Conservation (phyloP, 2,113 vertebrate genomes). For the Daubentonia madagascariensis region DNA sequence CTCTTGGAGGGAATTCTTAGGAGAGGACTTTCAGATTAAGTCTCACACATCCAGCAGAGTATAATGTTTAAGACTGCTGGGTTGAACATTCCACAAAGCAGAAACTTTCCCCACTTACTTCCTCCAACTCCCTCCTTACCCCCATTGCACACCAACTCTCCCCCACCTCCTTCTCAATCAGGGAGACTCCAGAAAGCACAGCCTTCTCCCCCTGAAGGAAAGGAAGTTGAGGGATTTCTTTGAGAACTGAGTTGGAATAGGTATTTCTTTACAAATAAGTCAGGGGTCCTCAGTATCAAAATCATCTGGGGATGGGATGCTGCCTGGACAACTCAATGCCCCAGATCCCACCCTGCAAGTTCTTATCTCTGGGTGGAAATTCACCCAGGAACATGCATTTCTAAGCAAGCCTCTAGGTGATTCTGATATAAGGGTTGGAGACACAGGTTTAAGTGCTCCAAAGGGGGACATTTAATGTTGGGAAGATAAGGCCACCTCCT, state of each 20-base stretch:
- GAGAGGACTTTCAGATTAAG: neutral
- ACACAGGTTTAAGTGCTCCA: neutral
- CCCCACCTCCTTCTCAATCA: neutral
- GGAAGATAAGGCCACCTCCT: neutral
- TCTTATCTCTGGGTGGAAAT: neutral
- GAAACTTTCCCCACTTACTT: neutral
- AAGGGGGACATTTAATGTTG: neutral
- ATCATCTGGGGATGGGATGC: neutral
- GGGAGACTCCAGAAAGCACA: neutral
- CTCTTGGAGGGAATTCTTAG: neutral
- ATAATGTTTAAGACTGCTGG: neutral
- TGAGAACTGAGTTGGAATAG: neutral
- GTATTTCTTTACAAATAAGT: neutral
- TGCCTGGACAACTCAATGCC: neutral
- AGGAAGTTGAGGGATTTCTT: neutral
- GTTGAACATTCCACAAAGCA: neutral
- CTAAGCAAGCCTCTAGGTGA: neutral
- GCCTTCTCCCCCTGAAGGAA: neutral
- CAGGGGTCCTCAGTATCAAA: neutral
- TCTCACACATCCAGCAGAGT: neutral
- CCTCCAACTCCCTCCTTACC: no score
- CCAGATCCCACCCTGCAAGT: neutral
- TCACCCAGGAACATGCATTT: neutral
- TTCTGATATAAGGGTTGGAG: neutral
- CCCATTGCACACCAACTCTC: neutral